Evolutionary conservation across 2,113 vertebrate species (phyloP), one percentile per base, ranked within the genome.

Genomic region (Triplophysa tibetana): DNA sequence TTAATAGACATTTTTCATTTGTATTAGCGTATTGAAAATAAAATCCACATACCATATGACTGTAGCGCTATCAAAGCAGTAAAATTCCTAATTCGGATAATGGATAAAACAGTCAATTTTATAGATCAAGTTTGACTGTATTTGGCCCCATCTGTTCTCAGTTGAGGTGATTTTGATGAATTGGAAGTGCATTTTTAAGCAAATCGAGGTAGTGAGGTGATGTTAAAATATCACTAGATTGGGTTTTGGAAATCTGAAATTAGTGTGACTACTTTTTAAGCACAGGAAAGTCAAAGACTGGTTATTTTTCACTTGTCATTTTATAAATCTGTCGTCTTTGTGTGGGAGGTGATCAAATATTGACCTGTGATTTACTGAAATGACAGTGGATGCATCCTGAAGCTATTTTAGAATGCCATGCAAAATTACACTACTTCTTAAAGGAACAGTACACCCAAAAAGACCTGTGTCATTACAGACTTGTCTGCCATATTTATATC

Each of bases 61-160:
- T 52, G 43, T 45, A 52, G 48, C 14, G 13, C 13, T 38, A 56
- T 38, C 50, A 38, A 26, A 38, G 54, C 52, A 56, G 19, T 58
- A 38, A 56, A 70, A 56, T 14, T n/a, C 33, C 26, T 38, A 4
- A 72, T 72, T 52, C 38, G 69, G 17, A 72, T 58, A 41, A 58
- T 17, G 50, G 50, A 14, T 5, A 14, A 52, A 52, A 16, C 50
- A 38, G 54, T 38, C 69, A 70, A 10, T 56, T n/a, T 73, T 73
- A 73, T 9, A 60, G 19, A n/a, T 43, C 33, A 43, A 26, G 70
- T 38, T 43, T 23, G 54, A 60, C 21, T 74, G 38, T 61, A 74
- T 61, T 58, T 58, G 70, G n/a, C 70, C 54, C 70, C 54, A 74
- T 74, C 70, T 74, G 70, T 73, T 73, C 54, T 73, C 52, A 16